Percentiles rank a stretch among this genome's conserved stretches.
phyloP scores from a whole-genome alignment of 1,140 invertebrate species.

The Cotesia chilonis region DNA sequence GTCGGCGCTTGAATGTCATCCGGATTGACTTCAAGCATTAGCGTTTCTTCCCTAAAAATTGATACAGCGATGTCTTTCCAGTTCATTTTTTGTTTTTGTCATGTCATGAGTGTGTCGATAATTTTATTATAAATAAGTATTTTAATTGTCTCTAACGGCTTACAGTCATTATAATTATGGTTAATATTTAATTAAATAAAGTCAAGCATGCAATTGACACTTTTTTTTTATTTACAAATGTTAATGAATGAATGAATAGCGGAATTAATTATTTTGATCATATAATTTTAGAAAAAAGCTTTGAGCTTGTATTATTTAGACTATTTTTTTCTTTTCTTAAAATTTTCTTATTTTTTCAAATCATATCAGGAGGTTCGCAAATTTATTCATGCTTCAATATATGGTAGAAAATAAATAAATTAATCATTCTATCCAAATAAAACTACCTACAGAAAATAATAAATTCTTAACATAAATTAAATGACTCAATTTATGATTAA shows the following conservation, averaged over 20 bases:
- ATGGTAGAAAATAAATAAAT: no score
- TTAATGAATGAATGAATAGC: background rate
- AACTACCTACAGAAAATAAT: background rate
- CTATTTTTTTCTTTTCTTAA: no score
- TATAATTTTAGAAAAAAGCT: no score
- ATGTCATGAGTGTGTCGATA: background rate
- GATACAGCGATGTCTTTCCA: conserved; percentile 36
- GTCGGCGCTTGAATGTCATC: conserved; percentile 38
- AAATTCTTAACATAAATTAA: background rate
- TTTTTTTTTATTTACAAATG: conserved; percentile 4
- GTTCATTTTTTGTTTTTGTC: conserved; percentile 18
- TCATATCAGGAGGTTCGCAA: no score
- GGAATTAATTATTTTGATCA: no score
- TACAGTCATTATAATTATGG: no score
- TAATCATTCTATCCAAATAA: background rate
- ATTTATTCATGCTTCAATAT: no score
- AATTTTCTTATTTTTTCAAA: no score
- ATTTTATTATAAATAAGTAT: background rate
- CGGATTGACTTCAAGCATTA: conserved; percentile 52
- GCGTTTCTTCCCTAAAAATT: conserved; percentile 56
- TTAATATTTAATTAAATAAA: no score
- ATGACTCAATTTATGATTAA: conserved; percentile 38
- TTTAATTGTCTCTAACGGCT: conserved; percentile 2
- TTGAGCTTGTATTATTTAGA: no score
- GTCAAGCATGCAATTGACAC: no score